Percentiles rank a stretch among this genome's conserved stretches.
Conservation (phyloP, 2,797 vertebrate species). For the Karalla daura region DNA sequence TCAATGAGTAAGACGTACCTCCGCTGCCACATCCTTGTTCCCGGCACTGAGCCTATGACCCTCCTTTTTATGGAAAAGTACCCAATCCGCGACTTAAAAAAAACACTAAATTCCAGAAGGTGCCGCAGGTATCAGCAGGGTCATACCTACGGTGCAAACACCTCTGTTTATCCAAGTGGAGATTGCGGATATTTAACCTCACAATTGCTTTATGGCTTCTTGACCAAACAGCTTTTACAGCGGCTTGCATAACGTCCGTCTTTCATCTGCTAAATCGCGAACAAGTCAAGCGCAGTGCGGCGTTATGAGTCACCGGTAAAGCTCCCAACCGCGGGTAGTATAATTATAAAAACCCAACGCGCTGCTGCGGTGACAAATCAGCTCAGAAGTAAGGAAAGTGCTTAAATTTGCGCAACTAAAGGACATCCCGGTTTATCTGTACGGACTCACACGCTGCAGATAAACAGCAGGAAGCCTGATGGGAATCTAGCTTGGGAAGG, state of each 20-base stretch:
- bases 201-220: slow-evolving; percentile 69
- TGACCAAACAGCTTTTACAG: slow-evolving; percentile 68
- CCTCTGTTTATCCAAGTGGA: slow-evolving; percentile 54
- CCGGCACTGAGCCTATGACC: slow-evolving; percentile 43
- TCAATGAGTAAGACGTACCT: background rate
- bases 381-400: slow-evolving; percentile 16
- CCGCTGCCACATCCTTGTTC: slow-evolving; percentile 27
- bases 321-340: slow-evolving; percentile 14
- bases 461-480: slow-evolving; percentile 52
- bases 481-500: slow-evolving; percentile 42
- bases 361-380: background rate
- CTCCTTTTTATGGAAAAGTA: slow-evolving; percentile 54
- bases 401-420: slow-evolving; percentile 19
- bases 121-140: slow-evolving; percentile 35
- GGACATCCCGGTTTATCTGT: slow-evolving; percentile 14
- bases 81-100: slow-evolving; percentile 10
- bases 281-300: background rate
- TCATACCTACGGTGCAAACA: slow-evolving; percentile 58
- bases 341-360: slow-evolving; percentile 19
- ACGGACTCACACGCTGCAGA: background rate
- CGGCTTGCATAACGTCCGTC: slow-evolving; percentile 52
- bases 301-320: slow-evolving; percentile 37
- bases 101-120: slow-evolving; percentile 44
- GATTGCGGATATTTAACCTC: slow-evolving; percentile 72
- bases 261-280: slow-evolving; percentile 48